Evolutionary conservation across 2,888 invertebrate species (phyloP), one percentile per base, ranked within the genome.

Genomic region (Lochmaea capreae): DNA sequence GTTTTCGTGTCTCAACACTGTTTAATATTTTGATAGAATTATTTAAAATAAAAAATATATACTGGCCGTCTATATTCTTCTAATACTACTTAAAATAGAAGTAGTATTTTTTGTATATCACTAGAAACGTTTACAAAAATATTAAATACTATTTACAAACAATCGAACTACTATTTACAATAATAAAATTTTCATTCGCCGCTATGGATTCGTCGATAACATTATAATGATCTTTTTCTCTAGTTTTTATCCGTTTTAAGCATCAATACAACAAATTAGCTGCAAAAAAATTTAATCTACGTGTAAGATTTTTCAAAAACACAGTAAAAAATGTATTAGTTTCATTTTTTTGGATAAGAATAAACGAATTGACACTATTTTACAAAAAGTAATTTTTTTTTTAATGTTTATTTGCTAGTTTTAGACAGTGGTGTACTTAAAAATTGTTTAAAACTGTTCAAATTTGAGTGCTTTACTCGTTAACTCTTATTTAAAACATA

Each of bases 11-110:
- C n/a, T n/a, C n/a, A n/a, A n/a, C 22, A 22, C 22, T 22, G 22
- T 3, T 2, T 22, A 22, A 22, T 22, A 22, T 22, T 2, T 22
- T 22, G 22, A 22, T 22, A 3, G 22, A 22, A 22, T 22, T 2
- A 22, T 26, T 26, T 26, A 26, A 26, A 26, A 2, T 26, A 26
- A 71, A 33, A 33, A 33, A 76, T 77, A 79, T 77, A 81, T 83
- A 84, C 84, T 84, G 84, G 83, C 84, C 84, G 79, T 81, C 80
- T 76, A 77, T 77, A 79, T 80, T 79, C 76, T 79, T 76, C 74
- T 75, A 43, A 57, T 52, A 49, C 70, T 68, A 73, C 68, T 71
- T 22, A 71, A 74, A 73, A 71, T 63, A 18, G 61, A 57, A 78
- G 67, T 67, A 76, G 61, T 43, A 43, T 39, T 59, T 39, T 59